Evolutionary conservation across 2,888 invertebrate species (phyloP).

Genomic region (Rotaria socialis): DNA sequence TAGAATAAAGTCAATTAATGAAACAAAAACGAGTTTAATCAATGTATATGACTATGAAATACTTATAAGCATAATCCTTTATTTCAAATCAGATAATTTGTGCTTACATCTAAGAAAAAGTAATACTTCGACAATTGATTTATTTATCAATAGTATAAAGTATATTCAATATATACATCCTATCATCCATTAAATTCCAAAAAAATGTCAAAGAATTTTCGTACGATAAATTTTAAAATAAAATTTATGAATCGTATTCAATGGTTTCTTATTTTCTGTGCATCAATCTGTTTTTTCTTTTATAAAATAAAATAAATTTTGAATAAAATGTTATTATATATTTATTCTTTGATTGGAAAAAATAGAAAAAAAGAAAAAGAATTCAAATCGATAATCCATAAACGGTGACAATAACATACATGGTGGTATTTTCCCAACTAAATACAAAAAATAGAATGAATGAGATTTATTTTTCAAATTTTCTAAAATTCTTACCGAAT

Average conservation of each 20-base stretch:
- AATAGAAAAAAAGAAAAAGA: background rate
- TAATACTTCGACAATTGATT: background rate
- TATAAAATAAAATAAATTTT: background rate
- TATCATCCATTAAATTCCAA: too few species aligned
- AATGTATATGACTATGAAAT: background rate
- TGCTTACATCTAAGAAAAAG: background rate
- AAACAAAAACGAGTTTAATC: background rate
- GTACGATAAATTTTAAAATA: background rate
- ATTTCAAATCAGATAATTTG: background rate
- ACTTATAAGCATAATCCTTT: background rate
- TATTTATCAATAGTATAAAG: background rate
- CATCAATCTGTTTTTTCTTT: background rate
- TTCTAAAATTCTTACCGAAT: background rate
- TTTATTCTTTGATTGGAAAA: background rate
- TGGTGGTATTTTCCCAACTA: constrained; percentile 12
- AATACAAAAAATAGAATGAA: background rate
- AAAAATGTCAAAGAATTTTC: background rate
- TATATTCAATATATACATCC: background rate
- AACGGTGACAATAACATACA: background rate
- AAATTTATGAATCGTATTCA: background rate
- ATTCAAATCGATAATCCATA: constrained; percentile 1
- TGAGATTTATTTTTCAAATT: too few species aligned
- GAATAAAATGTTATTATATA: background rate
- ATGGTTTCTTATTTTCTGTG: background rate
- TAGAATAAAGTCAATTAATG: background rate